Base-by-base conservation (phyloP, 1,140 invertebrate species). In the Drosophila nigromelanica region DNA sequence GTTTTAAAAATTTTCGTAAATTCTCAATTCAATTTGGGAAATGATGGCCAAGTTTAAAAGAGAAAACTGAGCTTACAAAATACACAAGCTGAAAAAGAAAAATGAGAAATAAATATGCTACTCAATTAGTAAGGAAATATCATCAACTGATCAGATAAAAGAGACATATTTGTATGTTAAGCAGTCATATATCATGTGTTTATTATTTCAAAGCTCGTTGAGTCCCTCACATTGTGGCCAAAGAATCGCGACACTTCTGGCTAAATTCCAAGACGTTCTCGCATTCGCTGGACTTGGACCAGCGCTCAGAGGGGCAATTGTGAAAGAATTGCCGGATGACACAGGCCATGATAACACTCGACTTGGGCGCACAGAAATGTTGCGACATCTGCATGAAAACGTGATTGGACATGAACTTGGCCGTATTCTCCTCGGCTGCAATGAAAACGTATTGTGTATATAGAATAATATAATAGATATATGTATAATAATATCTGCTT, bases 241-340 rank as follows among this genome's bases (percentile, higher is more conserved):
- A 54, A 6, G 87, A 56, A 5, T 90, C 73, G 4, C 71, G 55
- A 30, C 86, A 90, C 4, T 67, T 79, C 42, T 63, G 73, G 51
- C 87, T 86, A 14, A 80, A 87, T 11, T 70, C 56, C 42, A 90
- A 30, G 3, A 79, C 58, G 1, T 63, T 62, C 14, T 75, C 62
- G 27, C 86, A 90, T 21, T 82, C 78, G 37, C 68, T 48, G 12
- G 72, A 73, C 21, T 76, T 72, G 11, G 78, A 59, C 87, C 86
- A 90, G 24, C 86, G 86, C 37, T 61, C 64, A 0, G 59, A 48
- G 3, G 86, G 86, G 12, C 86, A 90, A 21, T 86, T 90, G 51
- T 90, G 87, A 21, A 90, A 90, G 70, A 90, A 90, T 37, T 86
- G 68, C 4, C 81, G 50, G 12, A 90, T 86, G 7, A 90, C 87